Evolutionary conservation across 2,888 invertebrate species (phyloP).

Genomic region (Tipula vernalis): DNA sequence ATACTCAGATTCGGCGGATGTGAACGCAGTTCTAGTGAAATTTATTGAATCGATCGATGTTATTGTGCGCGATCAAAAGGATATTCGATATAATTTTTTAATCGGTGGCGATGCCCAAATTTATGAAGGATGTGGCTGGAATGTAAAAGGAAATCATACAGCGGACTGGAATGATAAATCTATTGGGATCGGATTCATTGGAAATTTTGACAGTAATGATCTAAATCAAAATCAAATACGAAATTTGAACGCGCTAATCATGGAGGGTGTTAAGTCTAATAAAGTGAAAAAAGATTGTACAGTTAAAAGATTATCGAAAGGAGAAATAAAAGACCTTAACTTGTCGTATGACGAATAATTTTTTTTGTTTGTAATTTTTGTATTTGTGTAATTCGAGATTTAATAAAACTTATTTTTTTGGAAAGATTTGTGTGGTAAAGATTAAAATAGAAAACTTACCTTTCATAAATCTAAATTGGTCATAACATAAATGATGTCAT

Average conservation of each 20-base stretch:
- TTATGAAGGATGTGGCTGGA: constrained; percentile 66
- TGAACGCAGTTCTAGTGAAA: not conserved
- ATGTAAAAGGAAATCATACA: constrained; percentile 55
- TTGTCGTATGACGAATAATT: not conserved
- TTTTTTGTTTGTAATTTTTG: not conserved
- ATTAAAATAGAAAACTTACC: too few relatives aligned
- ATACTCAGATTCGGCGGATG: not conserved
- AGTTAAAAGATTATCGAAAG: not conserved
- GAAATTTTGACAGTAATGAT: constrained; percentile 44
- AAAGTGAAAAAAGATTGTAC: not conserved
- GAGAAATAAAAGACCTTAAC: not conserved
- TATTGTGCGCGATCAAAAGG: constrained; percentile 23
- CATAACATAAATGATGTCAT: too few relatives aligned
- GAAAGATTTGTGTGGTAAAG: too few relatives aligned
- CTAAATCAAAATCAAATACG: constrained; percentile 44
- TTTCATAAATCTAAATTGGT: too few relatives aligned
- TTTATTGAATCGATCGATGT: not conserved
- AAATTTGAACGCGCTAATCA: constrained; percentile 47
- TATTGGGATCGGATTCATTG: constrained; percentile 60
- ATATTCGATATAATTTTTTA: constrained; percentile 66
- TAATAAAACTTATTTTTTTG: too few relatives aligned
- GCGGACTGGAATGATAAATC: constrained; percentile 48
- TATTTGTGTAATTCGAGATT: too few relatives aligned
- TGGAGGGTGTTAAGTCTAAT: constrained; percentile 39
- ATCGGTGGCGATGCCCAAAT: constrained; percentile 64